Percentiles rank a stretch among this genome's conserved stretches.
phyloP scores from a whole-genome alignment of 2,113 vertebrate genomes.

The Phoenicopterus ruber region DNA sequence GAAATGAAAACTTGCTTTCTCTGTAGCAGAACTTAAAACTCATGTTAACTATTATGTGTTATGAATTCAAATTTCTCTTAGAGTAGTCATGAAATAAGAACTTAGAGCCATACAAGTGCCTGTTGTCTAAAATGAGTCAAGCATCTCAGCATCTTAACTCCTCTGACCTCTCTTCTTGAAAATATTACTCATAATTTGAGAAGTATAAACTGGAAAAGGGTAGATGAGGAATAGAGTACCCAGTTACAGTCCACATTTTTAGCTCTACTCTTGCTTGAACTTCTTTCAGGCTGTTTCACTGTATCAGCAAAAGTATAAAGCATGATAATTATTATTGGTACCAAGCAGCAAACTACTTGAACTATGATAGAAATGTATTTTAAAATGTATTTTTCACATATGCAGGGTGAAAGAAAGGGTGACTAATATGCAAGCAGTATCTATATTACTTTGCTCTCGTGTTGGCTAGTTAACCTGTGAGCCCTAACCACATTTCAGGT shows the following conservation, averaged over 20 bases:
- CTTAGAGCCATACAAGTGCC: not conserved
- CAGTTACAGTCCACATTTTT: not conserved
- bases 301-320: not conserved
- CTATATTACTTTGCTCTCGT: not conserved
- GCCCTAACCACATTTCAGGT: not conserved
- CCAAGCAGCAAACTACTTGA: not conserved
- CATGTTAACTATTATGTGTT: not conserved
- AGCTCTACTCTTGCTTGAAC: not conserved
- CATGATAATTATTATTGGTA: not conserved
- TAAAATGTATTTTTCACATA: not conserved
- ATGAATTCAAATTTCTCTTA: not conserved
- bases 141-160: not conserved
- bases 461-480: not conserved
- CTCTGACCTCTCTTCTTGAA: not conserved
- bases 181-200: not conserved
- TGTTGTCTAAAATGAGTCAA: not conserved
- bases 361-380: not conserved
- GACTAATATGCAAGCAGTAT: not conserved
- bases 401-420: not conserved
- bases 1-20: not conserved
- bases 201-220: not conserved
- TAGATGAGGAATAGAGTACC: not conserved
- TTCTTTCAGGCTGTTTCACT: not conserved
- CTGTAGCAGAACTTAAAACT: not conserved
- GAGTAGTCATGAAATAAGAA: not conserved